Evolutionary conservation across 2,888 invertebrate species (phyloP).

Genomic region (Malthinus seriepunctatus): DNA sequence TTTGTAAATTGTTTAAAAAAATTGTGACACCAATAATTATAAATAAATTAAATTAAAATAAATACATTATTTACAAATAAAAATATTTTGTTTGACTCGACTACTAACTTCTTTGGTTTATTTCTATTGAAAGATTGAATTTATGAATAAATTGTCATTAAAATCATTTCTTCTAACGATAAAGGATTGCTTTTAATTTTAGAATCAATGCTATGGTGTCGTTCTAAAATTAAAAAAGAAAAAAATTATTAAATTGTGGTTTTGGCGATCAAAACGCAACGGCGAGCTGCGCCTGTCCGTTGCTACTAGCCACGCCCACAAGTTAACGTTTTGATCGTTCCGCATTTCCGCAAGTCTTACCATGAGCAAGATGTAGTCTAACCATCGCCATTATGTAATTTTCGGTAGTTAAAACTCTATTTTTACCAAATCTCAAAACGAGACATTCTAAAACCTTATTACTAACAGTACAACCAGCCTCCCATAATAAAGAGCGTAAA

Average conservation of each 20-base stretch:
- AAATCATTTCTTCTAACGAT: constrained; percentile 70
- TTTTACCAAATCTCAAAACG: constrained; percentile 68
- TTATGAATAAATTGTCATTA: constrained; percentile 66
- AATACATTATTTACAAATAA: neutral
- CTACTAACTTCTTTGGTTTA: constrained; percentile 20
- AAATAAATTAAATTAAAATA: neutral
- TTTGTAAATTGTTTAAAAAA: neutral
- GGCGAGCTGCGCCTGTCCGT: too few relatives aligned
- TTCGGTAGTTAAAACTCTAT: constrained; percentile 61
- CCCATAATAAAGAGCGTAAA: constrained; percentile 67
- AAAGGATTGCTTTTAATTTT: constrained; percentile 73
- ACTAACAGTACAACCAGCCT: constrained; percentile 70
- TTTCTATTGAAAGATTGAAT: neutral
- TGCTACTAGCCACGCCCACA: too few relatives aligned
- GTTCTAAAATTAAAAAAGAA: constrained; percentile 57
- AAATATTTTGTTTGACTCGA: constrained; percentile 1
- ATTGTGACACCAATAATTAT: neutral
- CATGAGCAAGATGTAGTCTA: constrained; percentile 65
- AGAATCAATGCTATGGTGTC: constrained; percentile 70
- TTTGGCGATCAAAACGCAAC: too few relatives aligned
- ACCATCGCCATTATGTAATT: constrained; percentile 68
- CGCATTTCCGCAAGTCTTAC: constrained; percentile 47
- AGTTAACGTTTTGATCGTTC: neutral
- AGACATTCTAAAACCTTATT: constrained; percentile 77
- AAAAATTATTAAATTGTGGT: neutral